phyloP scores from a whole-genome alignment of 2,113 vertebrate species.

The Propithecus coquereli region DNA sequence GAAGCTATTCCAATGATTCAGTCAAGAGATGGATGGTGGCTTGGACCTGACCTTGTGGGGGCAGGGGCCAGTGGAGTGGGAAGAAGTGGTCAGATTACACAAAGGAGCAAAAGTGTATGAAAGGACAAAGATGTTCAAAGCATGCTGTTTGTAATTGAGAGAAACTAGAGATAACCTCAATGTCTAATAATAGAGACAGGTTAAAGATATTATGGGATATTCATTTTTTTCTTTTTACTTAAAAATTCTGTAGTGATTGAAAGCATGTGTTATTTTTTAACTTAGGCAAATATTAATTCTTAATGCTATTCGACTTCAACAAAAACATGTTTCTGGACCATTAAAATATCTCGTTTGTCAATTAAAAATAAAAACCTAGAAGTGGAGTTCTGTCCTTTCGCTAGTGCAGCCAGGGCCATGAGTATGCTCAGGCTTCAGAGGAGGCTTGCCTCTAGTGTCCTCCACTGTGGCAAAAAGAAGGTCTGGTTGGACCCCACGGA shows the following conservation, averaged over 20 bases:
- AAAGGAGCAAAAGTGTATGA: background rate
- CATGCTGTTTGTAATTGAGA: background rate
- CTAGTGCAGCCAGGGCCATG: too few relatives aligned
- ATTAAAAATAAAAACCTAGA: conserved; percentile 21
- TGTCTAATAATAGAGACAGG: background rate
- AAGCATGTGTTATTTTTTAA: background rate
- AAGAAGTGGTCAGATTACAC: background rate
- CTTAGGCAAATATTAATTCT: background rate
- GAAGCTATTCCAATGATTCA: background rate
- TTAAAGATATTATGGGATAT: background rate
- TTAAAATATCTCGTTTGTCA: conserved; percentile 14
- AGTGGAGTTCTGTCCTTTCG: background rate
- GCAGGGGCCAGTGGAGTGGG: background rate
- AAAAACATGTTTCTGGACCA: conserved; percentile 20
- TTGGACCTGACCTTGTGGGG: background rate
- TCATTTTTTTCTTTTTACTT: background rate
- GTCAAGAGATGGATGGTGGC: background rate
- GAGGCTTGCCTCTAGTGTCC: too few relatives aligned
- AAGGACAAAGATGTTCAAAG: background rate
- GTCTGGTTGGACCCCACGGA: too few relatives aligned
- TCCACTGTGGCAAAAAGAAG: too few relatives aligned
- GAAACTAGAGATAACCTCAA: background rate
- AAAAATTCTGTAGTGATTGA: background rate
- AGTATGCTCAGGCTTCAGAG: too few relatives aligned
- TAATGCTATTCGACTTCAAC: background rate